Evolutionary conservation across 2,113 vertebrate species (phyloP), one percentile per base, ranked within the genome.

Genomic region (Rhipidura dahli): DNA sequence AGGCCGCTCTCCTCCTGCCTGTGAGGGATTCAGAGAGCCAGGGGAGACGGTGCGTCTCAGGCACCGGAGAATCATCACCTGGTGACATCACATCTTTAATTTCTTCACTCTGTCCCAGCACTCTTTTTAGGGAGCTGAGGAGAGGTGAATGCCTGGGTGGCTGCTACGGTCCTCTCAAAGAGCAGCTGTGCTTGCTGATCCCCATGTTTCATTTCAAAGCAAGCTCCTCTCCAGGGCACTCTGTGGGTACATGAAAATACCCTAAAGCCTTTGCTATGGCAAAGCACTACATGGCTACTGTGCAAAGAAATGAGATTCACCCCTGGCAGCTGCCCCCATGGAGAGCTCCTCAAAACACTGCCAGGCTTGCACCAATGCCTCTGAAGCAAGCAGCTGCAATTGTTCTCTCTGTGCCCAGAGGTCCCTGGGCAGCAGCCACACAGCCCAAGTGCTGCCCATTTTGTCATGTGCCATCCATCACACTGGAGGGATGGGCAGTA

Each of bases 381-480:
- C 14, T 0, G 0, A 66, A 84, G 80, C 2, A 70, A 65, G 88
- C 2, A 2, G 51, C 65, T 78, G n/a, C 61, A n/a, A 16, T 83
- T 66, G 66, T 79, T 91, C 63, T 35, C 57, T 24, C 79, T 40
- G 42, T 30, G 49, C 88, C 64, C 10, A 1, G 49, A 79, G 70
- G 49, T 44, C 39, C 37, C 28, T 0, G 0, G 60, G 42, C 47
- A 73, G 51, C n/a, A 6, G 54, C 50, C 1, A 5, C 0, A 0
- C 66, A 63, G 65, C 68, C 57, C 68, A 60, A 59, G 24, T 24
- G 45, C 59, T 73, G 87, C 77, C 77, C 69, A 11, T 83, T 56
- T 65, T 71, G 8, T 44, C 35, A 0, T 3, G 2, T 72, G 68
- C 79, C 54, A 57, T 77, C 88, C 15, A 2, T 69, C 75, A 61